Conservation (phyloP, 2,888 invertebrate species). For the Dynastes tityus region DNA sequence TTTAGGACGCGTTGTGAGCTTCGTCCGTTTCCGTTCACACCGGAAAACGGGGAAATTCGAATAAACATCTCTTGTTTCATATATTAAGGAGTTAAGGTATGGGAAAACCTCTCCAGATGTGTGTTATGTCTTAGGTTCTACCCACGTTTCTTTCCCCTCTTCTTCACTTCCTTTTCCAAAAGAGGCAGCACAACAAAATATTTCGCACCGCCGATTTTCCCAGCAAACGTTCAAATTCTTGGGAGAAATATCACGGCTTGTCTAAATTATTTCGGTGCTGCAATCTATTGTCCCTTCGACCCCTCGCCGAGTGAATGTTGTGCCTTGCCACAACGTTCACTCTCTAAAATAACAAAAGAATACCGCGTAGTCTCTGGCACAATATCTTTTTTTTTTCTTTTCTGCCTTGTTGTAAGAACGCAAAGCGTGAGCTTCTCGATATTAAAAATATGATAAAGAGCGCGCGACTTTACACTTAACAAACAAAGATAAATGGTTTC, state of each 20-base stretch:
- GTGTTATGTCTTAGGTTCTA: background rate
- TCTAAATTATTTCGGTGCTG: conserved; percentile 39
- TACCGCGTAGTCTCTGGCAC: conserved; percentile 22
- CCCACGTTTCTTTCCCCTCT: background rate
- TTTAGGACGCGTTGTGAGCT: conserved; percentile 22
- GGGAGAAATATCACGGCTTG: conserved; percentile 28
- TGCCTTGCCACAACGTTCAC: background rate
- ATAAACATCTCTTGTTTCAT: conserved; percentile 45
- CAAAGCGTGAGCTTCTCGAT: conserved; percentile 23
- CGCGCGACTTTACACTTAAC: too few species aligned
- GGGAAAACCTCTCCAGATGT: conserved; percentile 12
- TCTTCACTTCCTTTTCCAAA: background rate
- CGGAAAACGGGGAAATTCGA: conserved; percentile 35
- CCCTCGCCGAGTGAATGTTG: conserved; percentile 23
- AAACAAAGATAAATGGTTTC: background rate
- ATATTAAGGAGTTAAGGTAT: conserved; percentile 6
- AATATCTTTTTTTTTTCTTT: conserved; percentile 6
- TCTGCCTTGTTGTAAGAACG: background rate
- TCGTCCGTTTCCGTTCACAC: conserved; percentile 24
- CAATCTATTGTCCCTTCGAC: conserved; percentile 41
- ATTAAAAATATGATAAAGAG: conserved; percentile 31
- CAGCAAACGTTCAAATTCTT: conserved; percentile 16
- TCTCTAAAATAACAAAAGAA: conserved; percentile 38
- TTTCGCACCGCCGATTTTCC: conserved; percentile 16
- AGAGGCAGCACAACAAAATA: conserved; percentile 16